phyloP scores from a whole-genome alignment of 2,113 vertebrate genomes.

The Vidua macroura region DNA sequence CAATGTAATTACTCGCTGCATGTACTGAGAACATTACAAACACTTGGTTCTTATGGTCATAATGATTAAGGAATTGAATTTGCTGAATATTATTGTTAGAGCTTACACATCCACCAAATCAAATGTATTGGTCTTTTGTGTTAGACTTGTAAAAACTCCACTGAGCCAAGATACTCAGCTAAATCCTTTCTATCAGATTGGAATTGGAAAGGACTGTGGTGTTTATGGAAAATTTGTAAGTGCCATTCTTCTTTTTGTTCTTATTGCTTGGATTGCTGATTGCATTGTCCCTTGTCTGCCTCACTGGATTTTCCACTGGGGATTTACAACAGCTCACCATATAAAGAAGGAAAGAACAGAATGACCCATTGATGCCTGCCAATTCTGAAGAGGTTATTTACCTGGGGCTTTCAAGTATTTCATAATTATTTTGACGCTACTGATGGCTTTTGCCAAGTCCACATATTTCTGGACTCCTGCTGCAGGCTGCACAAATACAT shows the following conservation, averaged over 20 bases:
- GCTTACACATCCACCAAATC: conserved; percentile 12
- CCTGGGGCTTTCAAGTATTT: conserved; percentile 60
- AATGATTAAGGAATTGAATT: conserved; percentile 61
- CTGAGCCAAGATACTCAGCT: conserved; percentile 44
- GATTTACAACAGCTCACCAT: conserved; percentile 29
- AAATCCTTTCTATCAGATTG: conserved; percentile 47
- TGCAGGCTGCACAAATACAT: conserved; percentile 24
- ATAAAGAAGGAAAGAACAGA: conserved; percentile 56
- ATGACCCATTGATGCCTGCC: conserved; percentile 46
- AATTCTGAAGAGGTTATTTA: conserved; percentile 65
- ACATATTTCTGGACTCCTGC: conserved; percentile 27
- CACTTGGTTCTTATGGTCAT: conserved; percentile 47
- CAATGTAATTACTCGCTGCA: conserved; percentile 36
- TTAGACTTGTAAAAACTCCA: conserved; percentile 18
- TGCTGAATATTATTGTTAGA: conserved; percentile 45
- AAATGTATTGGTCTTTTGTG: conserved; percentile 35
- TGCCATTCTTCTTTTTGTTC: conserved; percentile 56
- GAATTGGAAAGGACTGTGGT: conserved; percentile 61
- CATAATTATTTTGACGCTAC: conserved; percentile 42
- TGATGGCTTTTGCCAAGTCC: conserved; percentile 51
- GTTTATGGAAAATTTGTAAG: conserved; percentile 42
- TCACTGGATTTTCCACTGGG: conserved; percentile 38
- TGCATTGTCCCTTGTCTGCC: conserved; percentile 34
- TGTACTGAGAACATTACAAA: conserved; percentile 39
- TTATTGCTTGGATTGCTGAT: conserved; percentile 32